Conservation (phyloP, 2,113 vertebrate genomes). For the Bothrops jararaca region DNA sequence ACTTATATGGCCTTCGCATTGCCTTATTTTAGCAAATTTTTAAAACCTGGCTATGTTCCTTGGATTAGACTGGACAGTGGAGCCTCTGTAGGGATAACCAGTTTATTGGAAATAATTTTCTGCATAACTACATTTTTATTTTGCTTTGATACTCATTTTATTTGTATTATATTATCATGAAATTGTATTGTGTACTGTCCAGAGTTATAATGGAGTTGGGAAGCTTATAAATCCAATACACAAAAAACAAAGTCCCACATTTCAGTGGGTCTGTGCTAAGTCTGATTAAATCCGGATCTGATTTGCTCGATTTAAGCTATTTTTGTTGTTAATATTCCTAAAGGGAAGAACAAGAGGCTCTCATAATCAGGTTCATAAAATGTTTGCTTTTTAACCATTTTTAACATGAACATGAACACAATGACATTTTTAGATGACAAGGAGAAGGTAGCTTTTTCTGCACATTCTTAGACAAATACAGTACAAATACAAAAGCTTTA, state of each 20-base stretch:
- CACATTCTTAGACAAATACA: not conserved
- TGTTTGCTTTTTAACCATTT: not conserved
- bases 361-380: not conserved
- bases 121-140: not conserved
- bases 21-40: not conserved
- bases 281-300: not conserved
- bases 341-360: not conserved
- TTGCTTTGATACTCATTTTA: not conserved
- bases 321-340: not conserved
- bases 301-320: not conserved
- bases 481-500: not conserved
- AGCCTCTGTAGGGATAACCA: not conserved
- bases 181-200: not conserved
- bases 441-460: not conserved
- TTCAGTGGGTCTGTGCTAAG: not conserved
- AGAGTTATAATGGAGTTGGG: not conserved
- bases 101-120: not conserved
- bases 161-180: not conserved
- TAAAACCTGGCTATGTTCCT: not conserved
- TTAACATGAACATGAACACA: not conserved
- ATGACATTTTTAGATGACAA: conserved; percentile 1
- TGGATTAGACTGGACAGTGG: not conserved
- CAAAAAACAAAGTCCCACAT: not conserved
- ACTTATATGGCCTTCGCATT: not conserved
- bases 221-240: not conserved